These are phyloP conservation scores for Pterostichus niger DNA, from an alignment of 2,888 invertebrate genomes.

Conservation along the genomic window DNA sequence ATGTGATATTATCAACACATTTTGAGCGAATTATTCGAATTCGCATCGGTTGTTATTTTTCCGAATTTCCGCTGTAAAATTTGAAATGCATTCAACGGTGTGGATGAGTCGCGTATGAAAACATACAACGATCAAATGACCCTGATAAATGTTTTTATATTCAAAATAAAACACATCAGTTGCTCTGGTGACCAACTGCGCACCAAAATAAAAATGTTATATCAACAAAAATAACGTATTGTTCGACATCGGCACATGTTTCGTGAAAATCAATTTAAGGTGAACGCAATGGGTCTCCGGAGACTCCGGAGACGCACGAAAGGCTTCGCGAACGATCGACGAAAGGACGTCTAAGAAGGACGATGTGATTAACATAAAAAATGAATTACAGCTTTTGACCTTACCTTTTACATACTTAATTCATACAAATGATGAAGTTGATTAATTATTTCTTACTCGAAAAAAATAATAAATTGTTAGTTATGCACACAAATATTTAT, in stretches of 20 bases:
- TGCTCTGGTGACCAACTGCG: not conserved
- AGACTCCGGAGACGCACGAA: not conserved
- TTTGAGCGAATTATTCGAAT: constrained; percentile 18
- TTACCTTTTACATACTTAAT: constrained; percentile 42
- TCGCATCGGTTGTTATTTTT: constrained; percentile 27
- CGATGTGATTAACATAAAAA: constrained; percentile 46
- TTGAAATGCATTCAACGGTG: constrained; percentile 8
- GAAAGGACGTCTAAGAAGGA: too few relatives aligned
- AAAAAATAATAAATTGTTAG: constrained; percentile 55
- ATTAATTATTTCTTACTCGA: constrained; percentile 45
- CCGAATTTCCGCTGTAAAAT: constrained; percentile 33
- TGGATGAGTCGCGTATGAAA: not conserved
- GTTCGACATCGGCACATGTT: not conserved
- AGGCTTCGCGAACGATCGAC: too few relatives aligned
- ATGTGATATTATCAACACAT: not conserved
- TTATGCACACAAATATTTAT: constrained; percentile 8
- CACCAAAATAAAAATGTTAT: constrained; percentile 1
- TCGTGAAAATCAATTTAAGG: not conserved
- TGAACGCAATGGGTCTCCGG: not conserved
- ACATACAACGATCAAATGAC: constrained; percentile 28
- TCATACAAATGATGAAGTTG: constrained; percentile 28
- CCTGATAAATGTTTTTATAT: constrained; percentile 46
- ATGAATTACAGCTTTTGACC: constrained; percentile 47
- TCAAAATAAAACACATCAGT: constrained; percentile 36
- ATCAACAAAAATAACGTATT: constrained; percentile 1